Evolutionary conservation across 2,113 vertebrate species (phyloP), one percentile per base, ranked within the genome.

Genomic region (Pteruthius melanotis): DNA sequence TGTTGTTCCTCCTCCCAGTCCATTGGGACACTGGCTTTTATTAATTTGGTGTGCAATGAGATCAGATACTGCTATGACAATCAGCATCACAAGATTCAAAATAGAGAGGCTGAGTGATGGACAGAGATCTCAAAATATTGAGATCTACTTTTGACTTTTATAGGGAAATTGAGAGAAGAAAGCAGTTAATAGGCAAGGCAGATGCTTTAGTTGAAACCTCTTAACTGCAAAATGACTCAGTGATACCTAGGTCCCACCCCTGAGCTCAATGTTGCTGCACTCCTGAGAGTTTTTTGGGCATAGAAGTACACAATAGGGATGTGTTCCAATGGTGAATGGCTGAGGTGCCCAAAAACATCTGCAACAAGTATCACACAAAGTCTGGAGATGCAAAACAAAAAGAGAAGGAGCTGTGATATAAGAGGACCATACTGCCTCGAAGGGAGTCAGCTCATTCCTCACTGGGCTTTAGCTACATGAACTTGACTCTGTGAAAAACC

Each of bases 121-220:
- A 64, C 26, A 64, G 27, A 75, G 23, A 75, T 49, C 64, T 90
- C 79, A 92, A 88, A 90, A 94, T 86, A 91, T 60, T 83, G 30
- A 56, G 35, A n/a, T 12, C 10, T 77, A 27, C 30, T 86, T 90
- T 91, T 85, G 31, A 85, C 30, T 91, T 85, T 13, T 31, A 49
- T 24, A 72, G 39, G 59, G 40, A 54, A 90, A 71, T 4, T 64
- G 27, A 37, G 61, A 49, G n/a, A 90, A 59, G 24, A 78, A 89
- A 92, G 18, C 11, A 65, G 20, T 9, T 78, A 57, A 54, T 10
- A 78, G 33, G 15, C 39, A 80, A 92, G 33, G 10, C 7, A 56
- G 26, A 75, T 5, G 0, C 11, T 79, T 82, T 65, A 47, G 71
- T 42, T 70, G 69, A 90, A 77, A 47, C 13, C 70, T 50, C 2